Base-by-base conservation (phyloP, 2,888 invertebrate species). In the Lasius platythorax region DNA sequence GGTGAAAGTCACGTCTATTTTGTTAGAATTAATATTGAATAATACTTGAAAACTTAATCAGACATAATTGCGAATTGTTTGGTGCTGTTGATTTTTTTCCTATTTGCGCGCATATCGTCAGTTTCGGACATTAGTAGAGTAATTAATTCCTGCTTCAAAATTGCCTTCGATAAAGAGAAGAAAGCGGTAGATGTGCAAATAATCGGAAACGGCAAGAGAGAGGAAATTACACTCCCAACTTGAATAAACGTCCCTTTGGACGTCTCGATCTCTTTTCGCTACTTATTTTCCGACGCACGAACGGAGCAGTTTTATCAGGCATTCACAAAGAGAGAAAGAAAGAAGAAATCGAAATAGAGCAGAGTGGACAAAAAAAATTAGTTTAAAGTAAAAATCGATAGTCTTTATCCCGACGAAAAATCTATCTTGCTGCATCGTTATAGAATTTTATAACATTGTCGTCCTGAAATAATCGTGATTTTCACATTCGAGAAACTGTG, bases 231-330 rank as follows among this genome's bases (percentile, higher is more conserved):
- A n/a, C 28, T 83, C 3, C 33, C 43, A 46, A 64, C 28, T 43
- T 64, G 53, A 72, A 83, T 67, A 66, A 85, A 85, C 46, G 53
- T 67, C 70, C 68, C 46, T 75, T 75, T 85, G 53, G 74, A 56
- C 66, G 15, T 68, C 67, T 56, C 37, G 61, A 63, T 43, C 53
- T 67, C 50, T 46, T 61, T 67, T 46, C 56, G 53, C 72, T 79
- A 61, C 46, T 79, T 79, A 74, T 58, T 79, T 73, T 61, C 74
- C 43, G 33, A 73, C 58, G 61, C 46, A 70, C 28, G 12, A 58
- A 58, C 46, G 37, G 56, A 74, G 46, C 56, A 58, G 56, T 79
- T 58, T 72, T 58, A 43, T 30, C 12, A 53, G 30, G 40, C 30
- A 40, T 43, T 73, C 79, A 33, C 74, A 43, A 53, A n/a, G 50